Base-by-base conservation (phyloP, 2,797 vertebrate species). In the Pipistrellus kuhlii region DNA sequence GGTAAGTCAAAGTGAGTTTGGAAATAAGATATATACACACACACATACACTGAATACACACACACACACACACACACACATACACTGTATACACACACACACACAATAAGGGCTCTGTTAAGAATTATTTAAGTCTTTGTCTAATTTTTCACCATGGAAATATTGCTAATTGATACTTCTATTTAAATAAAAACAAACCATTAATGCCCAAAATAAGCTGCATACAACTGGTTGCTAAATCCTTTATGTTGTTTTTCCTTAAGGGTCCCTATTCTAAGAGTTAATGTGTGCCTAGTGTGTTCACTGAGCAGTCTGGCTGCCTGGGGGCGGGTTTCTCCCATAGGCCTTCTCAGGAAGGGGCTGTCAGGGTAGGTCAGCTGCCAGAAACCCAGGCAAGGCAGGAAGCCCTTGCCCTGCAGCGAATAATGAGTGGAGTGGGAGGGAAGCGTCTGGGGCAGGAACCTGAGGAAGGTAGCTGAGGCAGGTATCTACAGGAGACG, bases 141-240 rank as follows among this genome's bases (percentile, higher is more conserved):
- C 17, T 55, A 78, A 78, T 44, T 76, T 78, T 83, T 89, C 4
- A 66, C 30, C 46, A 51, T 57, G 20, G n/a, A 94, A 92, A 30
- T 59, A 32, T 72, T 90, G 32, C 1, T 92, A 23, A 68, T 17
- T 78, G 38, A 41, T 41, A 32, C 51, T 48, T 95, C 80, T 72
- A 82, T 25, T 48, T 81, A 87, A 93, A 84, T 85, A 72, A 90
- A 93, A 94, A 25, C 27, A 80, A 90, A 35, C 21, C 55, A 75
- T 44, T 32, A 53, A 41, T 30, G 68, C 6, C 32, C 46, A 78
- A 91, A 84, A 21, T 78, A 80, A 88, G 17, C 53, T 55, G 20
- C 4, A 41, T 0, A 25, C 35, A 46, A 86, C 5, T 46, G 5
- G 3, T 55, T 32, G 48, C 75, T 64, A 80, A 95, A 57, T 69